Evolutionary conservation across 2,113 vertebrate genomes (phyloP), one percentile per base, ranked within the genome.

Genomic region (Gavialis gangeticus): DNA sequence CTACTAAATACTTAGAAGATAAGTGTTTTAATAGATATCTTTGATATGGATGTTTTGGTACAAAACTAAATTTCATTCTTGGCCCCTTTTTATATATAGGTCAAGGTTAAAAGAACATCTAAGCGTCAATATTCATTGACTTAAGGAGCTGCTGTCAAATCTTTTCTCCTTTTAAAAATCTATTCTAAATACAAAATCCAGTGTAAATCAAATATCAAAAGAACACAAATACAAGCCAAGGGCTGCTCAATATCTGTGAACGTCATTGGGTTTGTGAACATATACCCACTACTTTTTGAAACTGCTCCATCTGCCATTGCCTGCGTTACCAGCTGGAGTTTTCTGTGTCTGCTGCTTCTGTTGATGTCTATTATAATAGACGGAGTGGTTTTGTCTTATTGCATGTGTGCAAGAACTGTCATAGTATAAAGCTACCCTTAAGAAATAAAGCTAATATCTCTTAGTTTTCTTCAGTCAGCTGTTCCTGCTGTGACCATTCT

Each of bases 1-100:
- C 67, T 19, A 69, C 18, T 69, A 34, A 69, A 69, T 19, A 69
- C 18, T 19, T 37, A 30, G 12, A 69, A 69, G 34, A 22, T 34
- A 34, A 22, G 12, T 12, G 17, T 16, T n/a, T 18, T 69, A 69
- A 69, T 69, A 69, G 30, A 69, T 69, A 11, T 21, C 19, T 71
- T 10, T 37, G 12, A 71, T 24, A 14, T 46, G 21, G 5, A 21
- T 73, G 21, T 46, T 46, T 46, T 46, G 34, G 22, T 46, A 25
- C 37, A 13, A 46, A 10, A n/a, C 28, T 46, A 46, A 46, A 46
- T 46, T n/a, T 21, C 12, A 8, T n/a, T 34, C 58, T 34, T 59
- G n/a, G 58, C 30, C 15, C 34, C 22, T 58, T 60, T 14, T 28
- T 1, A 1, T 62, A 63, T 34, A 6, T 37, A 81, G 0, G 0